These are phyloP conservation scores for Bembecia ichneumoniformis DNA, from an alignment of 2,888 invertebrate species.

Conservation along the genomic window DNA sequence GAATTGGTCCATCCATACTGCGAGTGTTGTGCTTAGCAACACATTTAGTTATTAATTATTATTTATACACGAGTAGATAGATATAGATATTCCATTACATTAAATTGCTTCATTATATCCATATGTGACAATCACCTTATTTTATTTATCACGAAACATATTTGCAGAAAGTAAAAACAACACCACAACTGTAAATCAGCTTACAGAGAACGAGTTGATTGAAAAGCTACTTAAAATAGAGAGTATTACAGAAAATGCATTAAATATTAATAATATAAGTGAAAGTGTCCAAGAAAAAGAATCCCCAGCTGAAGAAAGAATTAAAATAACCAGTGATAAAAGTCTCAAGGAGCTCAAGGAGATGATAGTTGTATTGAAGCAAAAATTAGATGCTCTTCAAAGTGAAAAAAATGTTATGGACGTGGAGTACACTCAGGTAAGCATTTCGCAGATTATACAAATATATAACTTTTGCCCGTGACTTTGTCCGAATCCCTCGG, in stretches of 20 bases:
- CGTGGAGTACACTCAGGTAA: conserved; percentile 54
- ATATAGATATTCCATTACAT: too few relatives aligned
- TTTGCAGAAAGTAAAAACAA: conserved; percentile 13
- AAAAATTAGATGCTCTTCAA: conserved; percentile 49
- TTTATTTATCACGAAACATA: neutral
- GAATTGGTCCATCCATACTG: too few relatives aligned
- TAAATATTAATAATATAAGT: conserved; percentile 4
- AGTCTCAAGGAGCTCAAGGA: conserved; percentile 57
- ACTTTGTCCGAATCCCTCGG: too few relatives aligned
- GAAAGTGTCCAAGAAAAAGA: conserved; percentile 2
- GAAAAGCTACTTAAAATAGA: conserved; percentile 15
- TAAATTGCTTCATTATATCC: too few relatives aligned
- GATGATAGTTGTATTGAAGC: conserved; percentile 44
- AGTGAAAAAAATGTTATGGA: conserved; percentile 58
- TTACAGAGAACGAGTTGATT: conserved; percentile 25
- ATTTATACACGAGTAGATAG: too few relatives aligned
- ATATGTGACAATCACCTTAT: too few relatives aligned
- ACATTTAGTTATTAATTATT: too few relatives aligned
- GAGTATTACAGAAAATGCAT: conserved; percentile 1
- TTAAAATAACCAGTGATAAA: conserved; percentile 18
- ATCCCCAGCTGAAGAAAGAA: conserved; percentile 10
- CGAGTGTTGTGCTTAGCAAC: too few relatives aligned
- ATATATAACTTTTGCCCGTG: too few relatives aligned
- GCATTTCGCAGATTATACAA: neutral
- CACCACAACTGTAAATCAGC: conserved; percentile 7